Evolutionary conservation across 2,888 invertebrate genomes (phyloP), one percentile per base, ranked within the genome.

Genomic region (Leuctra nigra): DNA sequence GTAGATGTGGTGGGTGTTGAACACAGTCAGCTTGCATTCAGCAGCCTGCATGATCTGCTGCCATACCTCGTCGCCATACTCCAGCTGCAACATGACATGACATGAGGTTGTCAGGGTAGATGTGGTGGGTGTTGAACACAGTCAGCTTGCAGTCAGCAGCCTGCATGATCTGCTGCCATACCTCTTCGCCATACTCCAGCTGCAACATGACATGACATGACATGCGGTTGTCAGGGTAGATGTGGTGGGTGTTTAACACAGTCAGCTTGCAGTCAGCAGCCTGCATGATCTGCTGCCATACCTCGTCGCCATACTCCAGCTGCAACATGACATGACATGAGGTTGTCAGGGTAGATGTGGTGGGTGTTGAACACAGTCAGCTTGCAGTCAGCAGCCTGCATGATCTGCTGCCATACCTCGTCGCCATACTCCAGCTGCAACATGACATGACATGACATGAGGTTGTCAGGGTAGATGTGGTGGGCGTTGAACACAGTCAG

Each of bases 21-120:
- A 91, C 18, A 86, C 83, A 0, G 80, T 81, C 66, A 84, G 80
- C 64, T 83, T 83, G 62, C 84, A 84, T 1, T 86, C 87, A 0
- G 86, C 81, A 59, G 82, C 77, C 59, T 83, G 80, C 36, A 88
- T 73, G 13, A 89, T 82, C 36, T 81, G 78, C 61, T 79, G 75
- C 91, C 91, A 91, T 58, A 85, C 75, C 57, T 86, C 83, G 64
- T 85, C 84, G 0, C 91, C 91, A 69, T 87, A 91, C 75, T 91
- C 89, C 68, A 1, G 88, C 86, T n/a, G 77, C 76, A 0, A 93
- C 93, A 53, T 94, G 73, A 48, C 85, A 80, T 0, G 84, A 79
- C 84, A 94, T 91, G 38, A 91, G 73, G 16, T 81, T 77, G 67
- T 91, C 91, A 2, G 90, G 85, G 69, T 91, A 91, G 66, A 86